Percentiles rank a stretch among this genome's conserved stretches.
These are phyloP conservation scores for Scolopax mira DNA, from an alignment of 2,113 vertebrate genomes.

Conservation along the genomic window DNA sequence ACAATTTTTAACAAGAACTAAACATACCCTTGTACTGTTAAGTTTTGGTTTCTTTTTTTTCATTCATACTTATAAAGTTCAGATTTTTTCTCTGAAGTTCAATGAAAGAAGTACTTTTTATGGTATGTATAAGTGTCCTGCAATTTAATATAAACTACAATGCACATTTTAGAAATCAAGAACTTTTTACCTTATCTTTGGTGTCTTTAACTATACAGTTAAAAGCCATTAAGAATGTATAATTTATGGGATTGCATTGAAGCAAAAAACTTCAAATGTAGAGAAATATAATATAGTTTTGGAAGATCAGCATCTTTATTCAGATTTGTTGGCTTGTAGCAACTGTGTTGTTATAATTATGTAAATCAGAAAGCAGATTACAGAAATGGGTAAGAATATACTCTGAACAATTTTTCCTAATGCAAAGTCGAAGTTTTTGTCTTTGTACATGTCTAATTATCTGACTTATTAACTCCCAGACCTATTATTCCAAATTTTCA, in stretches of 20 bases:
- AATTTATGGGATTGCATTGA: not conserved
- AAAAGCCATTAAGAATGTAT: not conserved
- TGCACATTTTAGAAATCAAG: not conserved
- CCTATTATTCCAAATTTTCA: not conserved
- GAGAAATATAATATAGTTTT: not conserved
- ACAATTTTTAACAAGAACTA: not conserved
- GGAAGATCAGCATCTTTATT: not conserved
- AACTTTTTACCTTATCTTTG: not conserved
- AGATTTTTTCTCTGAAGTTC: not conserved
- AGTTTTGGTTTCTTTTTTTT: not conserved
- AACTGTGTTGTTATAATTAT: not conserved
- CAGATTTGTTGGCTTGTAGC: not conserved
- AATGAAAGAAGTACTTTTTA: not conserved
- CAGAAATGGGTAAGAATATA: not conserved
- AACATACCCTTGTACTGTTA: not conserved
- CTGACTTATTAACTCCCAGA: not conserved
- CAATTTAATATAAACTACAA: not conserved
- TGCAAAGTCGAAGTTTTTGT: not conserved
- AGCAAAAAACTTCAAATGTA: not conserved
- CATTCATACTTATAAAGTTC: not conserved
- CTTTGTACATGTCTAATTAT: not conserved
- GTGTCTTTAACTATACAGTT: not conserved
- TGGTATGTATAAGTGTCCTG: not conserved
- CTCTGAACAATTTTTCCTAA: not conserved
- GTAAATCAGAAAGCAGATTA: not conserved